A percentile compares a stretch with the other conserved stretches of the same genome.
Conservation (phyloP, 2,797 vertebrate genomes). For the Naso thynnoides region DNA sequence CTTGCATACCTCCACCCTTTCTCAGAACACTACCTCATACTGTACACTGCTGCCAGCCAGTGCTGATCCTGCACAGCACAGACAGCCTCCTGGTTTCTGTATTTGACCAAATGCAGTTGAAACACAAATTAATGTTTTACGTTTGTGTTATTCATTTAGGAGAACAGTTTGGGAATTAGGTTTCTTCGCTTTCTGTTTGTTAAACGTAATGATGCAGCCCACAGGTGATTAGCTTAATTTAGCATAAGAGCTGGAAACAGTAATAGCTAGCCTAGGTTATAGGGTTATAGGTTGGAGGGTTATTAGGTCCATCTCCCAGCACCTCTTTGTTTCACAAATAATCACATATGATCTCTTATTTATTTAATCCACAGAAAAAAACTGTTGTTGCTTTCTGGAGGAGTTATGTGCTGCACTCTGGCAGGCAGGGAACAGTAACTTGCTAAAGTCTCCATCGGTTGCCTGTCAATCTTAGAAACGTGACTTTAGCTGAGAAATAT, state of each 20-base stretch:
- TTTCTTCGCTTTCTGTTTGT: background rate
- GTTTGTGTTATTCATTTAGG: background rate
- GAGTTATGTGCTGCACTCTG: background rate
- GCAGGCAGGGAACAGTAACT: background rate
- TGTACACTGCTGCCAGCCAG: conserved; percentile 59
- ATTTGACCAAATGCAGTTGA: conserved; percentile 24
- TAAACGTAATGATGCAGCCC: background rate
- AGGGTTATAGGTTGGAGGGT: too few species aligned
- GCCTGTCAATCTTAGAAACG: too few species aligned
- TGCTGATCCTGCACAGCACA: conserved; percentile 42
- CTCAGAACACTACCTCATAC: conserved; percentile 73
- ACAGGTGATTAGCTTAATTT: background rate
- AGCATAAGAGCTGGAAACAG: background rate
- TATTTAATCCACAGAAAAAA: background rate
- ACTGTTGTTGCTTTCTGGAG: background rate
- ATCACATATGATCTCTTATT: background rate
- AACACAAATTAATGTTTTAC: conserved; percentile 8
- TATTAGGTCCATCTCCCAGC: background rate
- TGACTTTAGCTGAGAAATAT: conserved; percentile 1
- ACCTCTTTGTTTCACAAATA: background rate
- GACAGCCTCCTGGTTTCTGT: conserved; percentile 34
- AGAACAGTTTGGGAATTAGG: background rate
- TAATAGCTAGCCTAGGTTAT: too few species aligned
- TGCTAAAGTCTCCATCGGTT: background rate
- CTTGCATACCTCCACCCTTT: conserved; percentile 67